Evolutionary conservation across 92 coral and sea anemone genomes (phyloP).

Genomic region (Palythoa heliodiscus): DNA sequence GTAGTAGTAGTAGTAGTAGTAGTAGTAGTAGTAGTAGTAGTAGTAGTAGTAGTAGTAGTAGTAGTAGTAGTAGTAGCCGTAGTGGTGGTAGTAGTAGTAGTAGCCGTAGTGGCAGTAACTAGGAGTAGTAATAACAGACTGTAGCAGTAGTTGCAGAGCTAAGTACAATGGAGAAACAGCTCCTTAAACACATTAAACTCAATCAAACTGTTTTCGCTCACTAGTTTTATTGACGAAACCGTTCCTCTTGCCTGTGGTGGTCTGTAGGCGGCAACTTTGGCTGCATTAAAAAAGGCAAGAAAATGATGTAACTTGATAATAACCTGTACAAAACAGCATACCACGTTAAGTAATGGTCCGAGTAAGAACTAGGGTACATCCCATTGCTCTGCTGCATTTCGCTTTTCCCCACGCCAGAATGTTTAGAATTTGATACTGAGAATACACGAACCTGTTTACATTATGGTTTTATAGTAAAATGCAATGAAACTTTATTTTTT

Average conservation of each 20-base stretch:
- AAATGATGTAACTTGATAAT: too few relatives aligned
- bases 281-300: not conserved
- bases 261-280: slow-evolving; percentile 64
- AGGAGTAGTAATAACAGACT: not conserved
- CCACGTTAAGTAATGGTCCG: too few relatives aligned
- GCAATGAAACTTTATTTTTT: too few relatives aligned
- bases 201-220: slow-evolving; percentile 36
- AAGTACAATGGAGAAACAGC: not conserved
- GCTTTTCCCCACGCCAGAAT: too few relatives aligned
- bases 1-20: not conserved
- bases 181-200: not conserved
- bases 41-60: not conserved
- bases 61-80: not conserved
- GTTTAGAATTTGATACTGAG: too few relatives aligned
- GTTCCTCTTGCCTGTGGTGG: slow-evolving; percentile 93
- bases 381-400: too few relatives aligned
- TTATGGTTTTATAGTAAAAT: too few relatives aligned
- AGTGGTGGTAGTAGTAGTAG: not conserved
- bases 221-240: slow-evolving; percentile 71
- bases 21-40: not conserved
- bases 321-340: too few relatives aligned
- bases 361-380: too few relatives aligned
- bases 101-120: not conserved
- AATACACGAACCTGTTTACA: too few relatives aligned
- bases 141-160: not conserved